A percentile compares a stretch with the other conserved stretches of the same genome.
Conservation (phyloP, 2,888 invertebrate species). For the Pogonocherus hispidulus region DNA sequence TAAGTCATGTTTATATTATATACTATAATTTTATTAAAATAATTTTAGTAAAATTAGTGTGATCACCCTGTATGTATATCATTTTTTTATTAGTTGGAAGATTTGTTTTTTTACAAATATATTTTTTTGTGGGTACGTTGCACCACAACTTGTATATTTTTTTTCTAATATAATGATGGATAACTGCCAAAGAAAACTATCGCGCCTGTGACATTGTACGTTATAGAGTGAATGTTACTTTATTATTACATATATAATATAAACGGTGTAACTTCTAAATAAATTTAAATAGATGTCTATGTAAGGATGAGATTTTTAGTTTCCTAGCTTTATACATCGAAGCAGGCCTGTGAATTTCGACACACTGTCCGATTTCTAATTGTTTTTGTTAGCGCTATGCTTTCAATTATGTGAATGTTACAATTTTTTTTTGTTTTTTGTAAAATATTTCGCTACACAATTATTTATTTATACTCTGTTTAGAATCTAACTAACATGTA, state of each 20-base stretch:
- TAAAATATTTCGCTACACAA: slow-evolving; percentile 43
- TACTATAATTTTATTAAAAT: no score
- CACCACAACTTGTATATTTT: slow-evolving; percentile 42
- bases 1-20: no score
- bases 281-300: slow-evolving; percentile 42
- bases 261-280: slow-evolving; percentile 41
- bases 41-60: no score
- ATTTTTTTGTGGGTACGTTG: background rate
- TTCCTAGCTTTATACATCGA: slow-evolving; percentile 53
- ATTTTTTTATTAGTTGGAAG: no score
- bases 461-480: slow-evolving; percentile 33
- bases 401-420: slow-evolving; percentile 43
- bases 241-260: slow-evolving; percentile 38
- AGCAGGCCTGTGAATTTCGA: slow-evolving; percentile 49
- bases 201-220: slow-evolving; percentile 51
- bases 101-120: no score
- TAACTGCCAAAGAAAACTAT: slow-evolving; percentile 60
- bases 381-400: slow-evolving; percentile 26
- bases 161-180: slow-evolving; percentile 48
- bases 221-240: slow-evolving; percentile 40
- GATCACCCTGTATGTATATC: no score
- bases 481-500: slow-evolving; percentile 27
- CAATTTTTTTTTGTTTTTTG: slow-evolving; percentile 49
- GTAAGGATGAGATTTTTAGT: slow-evolving; percentile 34
- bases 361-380: slow-evolving; percentile 14